phyloP scores from a whole-genome alignment of 2,113 vertebrate species.

The Varanus komodoensis region DNA sequence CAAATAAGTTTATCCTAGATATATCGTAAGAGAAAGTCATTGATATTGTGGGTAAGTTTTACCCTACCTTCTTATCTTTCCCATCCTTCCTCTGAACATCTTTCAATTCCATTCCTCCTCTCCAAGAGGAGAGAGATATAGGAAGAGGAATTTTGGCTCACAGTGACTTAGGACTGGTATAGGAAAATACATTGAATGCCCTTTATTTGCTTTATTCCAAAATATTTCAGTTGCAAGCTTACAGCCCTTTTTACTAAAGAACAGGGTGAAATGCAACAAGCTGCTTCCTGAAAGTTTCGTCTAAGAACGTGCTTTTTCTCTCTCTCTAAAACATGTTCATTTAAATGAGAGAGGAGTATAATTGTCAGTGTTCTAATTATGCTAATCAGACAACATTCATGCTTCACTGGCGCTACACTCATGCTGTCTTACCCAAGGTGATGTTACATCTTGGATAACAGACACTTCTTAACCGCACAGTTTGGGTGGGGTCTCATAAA shows the following conservation, averaged over 20 bases:
- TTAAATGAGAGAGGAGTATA: slow-evolving; percentile 47
- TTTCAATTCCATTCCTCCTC: too few relatives aligned
- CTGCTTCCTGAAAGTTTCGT: slow-evolving; percentile 12
- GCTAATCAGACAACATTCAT: slow-evolving; percentile 50
- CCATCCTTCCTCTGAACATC: neutral
- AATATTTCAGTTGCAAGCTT: neutral
- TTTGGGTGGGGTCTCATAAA: neutral
- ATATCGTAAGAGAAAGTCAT: neutral
- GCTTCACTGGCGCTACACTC: slow-evolving; percentile 35
- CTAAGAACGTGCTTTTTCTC: slow-evolving; percentile 22
- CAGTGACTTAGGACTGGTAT: too few relatives aligned
- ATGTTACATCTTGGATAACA: neutral
- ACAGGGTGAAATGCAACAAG: neutral
- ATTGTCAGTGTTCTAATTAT: slow-evolving; percentile 50
- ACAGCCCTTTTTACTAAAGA: neutral
- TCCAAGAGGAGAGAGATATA: too few relatives aligned
- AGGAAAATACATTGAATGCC: too few relatives aligned
- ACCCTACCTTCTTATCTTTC: neutral
- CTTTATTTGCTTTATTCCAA: too few relatives aligned
- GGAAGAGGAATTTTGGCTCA: too few relatives aligned
- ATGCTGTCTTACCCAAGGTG: neutral
- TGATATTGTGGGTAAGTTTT: neutral
- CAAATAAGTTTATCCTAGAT: neutral
- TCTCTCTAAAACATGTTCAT: slow-evolving; percentile 15
- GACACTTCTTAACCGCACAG: neutral